Evolutionary conservation across 2,797 vertebrate genomes (phyloP).

Genomic region (Valencia hispanica): DNA sequence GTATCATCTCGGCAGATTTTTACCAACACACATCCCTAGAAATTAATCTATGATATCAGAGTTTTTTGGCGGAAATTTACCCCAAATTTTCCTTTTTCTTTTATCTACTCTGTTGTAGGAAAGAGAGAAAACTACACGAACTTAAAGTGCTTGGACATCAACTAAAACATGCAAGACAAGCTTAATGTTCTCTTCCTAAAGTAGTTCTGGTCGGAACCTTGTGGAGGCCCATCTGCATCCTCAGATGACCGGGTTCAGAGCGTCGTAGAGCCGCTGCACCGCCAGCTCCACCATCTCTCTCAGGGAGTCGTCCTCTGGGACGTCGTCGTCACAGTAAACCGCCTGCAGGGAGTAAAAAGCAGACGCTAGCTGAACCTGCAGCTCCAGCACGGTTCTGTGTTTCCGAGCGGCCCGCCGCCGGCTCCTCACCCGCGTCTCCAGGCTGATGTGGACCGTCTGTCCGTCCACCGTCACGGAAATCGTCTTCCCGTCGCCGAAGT

Average conservation of each 20-base stretch:
- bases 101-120: too few relatives aligned
- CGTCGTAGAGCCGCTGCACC: slow-evolving; percentile 89
- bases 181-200: too few relatives aligned
- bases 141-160: too few relatives aligned
- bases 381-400: not conserved
- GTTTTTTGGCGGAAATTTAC: too few relatives aligned
- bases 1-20: too few relatives aligned
- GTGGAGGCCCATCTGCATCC: not conserved
- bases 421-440: slow-evolving; percentile 74
- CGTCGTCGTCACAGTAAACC: slow-evolving; percentile 87
- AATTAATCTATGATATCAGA: too few relatives aligned
- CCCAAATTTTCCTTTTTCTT: too few relatives aligned
- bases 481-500: slow-evolving; percentile 79
- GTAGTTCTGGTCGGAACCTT: too few relatives aligned
- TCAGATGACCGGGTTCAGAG: slow-evolving; percentile 84
- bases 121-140: too few relatives aligned
- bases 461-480: slow-evolving; percentile 87
- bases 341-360: slow-evolving; percentile 65
- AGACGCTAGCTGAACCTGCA: not conserved
- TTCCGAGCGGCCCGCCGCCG: not conserved
- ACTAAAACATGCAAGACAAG: too few relatives aligned
- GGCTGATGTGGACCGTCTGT: slow-evolving; percentile 84
- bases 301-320: slow-evolving; percentile 88
- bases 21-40: too few relatives aligned
- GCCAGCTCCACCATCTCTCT: slow-evolving; percentile 92